A percentile compares a stretch with the other conserved stretches of the same genome.
Evolutionary conservation across 2,888 invertebrate genomes (phyloP).

Genomic region (Drosophila phalerata): DNA sequence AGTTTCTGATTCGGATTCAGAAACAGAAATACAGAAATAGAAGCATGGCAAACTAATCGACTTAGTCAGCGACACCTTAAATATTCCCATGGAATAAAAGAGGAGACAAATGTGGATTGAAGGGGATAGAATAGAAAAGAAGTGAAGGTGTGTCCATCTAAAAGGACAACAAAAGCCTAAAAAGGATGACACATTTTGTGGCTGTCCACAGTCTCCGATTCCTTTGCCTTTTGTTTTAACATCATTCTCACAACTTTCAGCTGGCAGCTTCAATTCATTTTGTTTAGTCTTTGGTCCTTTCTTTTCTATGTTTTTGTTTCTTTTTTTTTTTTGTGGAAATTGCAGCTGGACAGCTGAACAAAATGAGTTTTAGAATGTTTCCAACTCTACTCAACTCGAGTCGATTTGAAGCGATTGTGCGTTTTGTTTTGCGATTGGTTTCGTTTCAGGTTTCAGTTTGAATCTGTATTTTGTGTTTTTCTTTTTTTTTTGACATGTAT

Average conservation of each 20-base stretch:
- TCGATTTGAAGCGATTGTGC: conserved; percentile 22
- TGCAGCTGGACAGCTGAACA: conserved; percentile 63
- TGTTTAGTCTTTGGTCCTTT: conserved; percentile 5
- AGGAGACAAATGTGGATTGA: conserved; percentile 1
- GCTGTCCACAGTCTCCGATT: conserved; percentile 32
- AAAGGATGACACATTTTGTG: conserved; percentile 56
- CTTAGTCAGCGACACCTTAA: conserved; percentile 77
- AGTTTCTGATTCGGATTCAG: conserved; percentile 21
- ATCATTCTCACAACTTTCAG: not conserved
- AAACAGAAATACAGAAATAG: conserved; percentile 26
- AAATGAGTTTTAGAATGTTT: conserved; percentile 65
- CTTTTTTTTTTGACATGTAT: not conserved
- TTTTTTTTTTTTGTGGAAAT: conserved; percentile 21
- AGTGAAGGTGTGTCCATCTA: conserved; percentile 13
- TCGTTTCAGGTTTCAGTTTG: conserved; percentile 24
- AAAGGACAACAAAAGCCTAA: conserved; percentile 37
- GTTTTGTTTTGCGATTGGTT: conserved; percentile 22
- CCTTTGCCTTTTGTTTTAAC: conserved; percentile 18
- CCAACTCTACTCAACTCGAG: conserved; percentile 11
- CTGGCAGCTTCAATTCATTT: conserved; percentile 27
- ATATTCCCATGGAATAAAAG: conserved; percentile 34
- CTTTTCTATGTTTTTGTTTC: not conserved
- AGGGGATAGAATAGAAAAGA: no score
- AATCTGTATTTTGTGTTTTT: not conserved
- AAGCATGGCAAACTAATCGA: conserved; percentile 66